Evolutionary conservation across 23 tunicate species (phyloP), one percentile per base, ranked within the genome.

Genomic region (Halocynthia aurantium): DNA sequence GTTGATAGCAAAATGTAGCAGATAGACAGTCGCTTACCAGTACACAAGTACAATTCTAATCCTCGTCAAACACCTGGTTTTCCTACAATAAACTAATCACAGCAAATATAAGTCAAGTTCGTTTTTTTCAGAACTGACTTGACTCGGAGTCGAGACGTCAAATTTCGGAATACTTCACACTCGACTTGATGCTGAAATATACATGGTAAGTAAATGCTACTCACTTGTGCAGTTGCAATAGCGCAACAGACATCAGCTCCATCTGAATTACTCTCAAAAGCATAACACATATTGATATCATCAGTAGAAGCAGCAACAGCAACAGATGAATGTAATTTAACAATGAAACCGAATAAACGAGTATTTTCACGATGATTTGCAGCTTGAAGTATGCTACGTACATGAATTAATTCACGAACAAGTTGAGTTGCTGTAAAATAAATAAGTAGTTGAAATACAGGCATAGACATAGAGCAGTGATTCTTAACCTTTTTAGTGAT

Each of bases 201-300:
- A 31, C 4, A 31, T 1, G 44, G 1, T 31, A 31, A 31, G 4
- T 31, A 31, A 31, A 31, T 31, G 44, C 21, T 67, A 67, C 11
- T 91, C 58, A 80, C 91, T 73, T 77, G 78, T 8, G 90, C 97
- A 6, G 97, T 91, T 51, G 89, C 84, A 51, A 91, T 81, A 11
- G 97, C 80, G 57, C 97, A 91, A 67, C 97, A 91, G 17, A 91
- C 87, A 40, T 91, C 97, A 54, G 82, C 84, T 8, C 90, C 97
- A 57, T 83, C 87, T 8, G 87, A 84, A 50, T 81, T 78, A 83
- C 90, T 91, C 64, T 91, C 97, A 52, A 91, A 91, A 54, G 83
- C 85, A 67, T 91, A 91, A 61, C 97, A 91, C 70, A 72, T 83
- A 13, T 74, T 76, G 15, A 75, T 67, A 6, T 53, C 76, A 13